A percentile compares a stretch with the other conserved stretches of the same genome.
Evolutionary conservation across 2,797 vertebrate genomes (phyloP).

Genomic region (Emydoidea blandingii): DNA sequence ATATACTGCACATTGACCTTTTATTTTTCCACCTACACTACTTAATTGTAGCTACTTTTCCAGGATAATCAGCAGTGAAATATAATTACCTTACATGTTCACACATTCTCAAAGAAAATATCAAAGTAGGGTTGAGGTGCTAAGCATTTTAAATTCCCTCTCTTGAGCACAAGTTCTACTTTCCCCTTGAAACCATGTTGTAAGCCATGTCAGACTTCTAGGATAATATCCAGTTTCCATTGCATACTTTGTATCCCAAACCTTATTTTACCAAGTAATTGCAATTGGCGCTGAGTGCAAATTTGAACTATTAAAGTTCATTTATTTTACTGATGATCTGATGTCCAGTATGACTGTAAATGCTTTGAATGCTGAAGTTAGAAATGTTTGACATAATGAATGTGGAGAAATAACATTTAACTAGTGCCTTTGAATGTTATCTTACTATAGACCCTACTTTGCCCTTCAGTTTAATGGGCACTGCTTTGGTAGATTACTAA

Average conservation of each 20-base stretch:
- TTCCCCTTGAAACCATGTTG: conserved; percentile 5
- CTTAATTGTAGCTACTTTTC: not conserved
- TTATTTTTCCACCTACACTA: not conserved
- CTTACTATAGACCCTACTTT: conserved; percentile 13
- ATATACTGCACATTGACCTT: not conserved
- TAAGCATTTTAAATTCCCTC: not conserved
- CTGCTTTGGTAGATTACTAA: conserved; percentile 4
- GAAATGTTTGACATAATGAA: not conserved
- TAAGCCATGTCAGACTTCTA: conserved; percentile 40
- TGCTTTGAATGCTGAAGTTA: not conserved
- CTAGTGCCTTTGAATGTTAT: conserved; percentile 15
- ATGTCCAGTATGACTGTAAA: not conserved
- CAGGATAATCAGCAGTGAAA: not conserved
- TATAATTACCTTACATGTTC: not conserved
- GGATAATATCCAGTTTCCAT: conserved; percentile 66
- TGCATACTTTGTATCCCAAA: not conserved
- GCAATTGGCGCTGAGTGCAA: conserved; percentile 15
- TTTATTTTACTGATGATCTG: not conserved
- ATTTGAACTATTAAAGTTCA: not conserved
- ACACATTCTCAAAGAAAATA: not conserved
- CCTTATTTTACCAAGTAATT: not conserved
- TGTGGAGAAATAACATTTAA: not conserved
- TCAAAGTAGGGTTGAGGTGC: not conserved
- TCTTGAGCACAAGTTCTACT: conserved; percentile 7
- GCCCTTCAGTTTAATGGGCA: not conserved